Percentiles rank a stretch among this genome's conserved stretches.
Evolutionary conservation across 1,140 invertebrate genomes (phyloP).

Genomic region (Euura lappo): DNA sequence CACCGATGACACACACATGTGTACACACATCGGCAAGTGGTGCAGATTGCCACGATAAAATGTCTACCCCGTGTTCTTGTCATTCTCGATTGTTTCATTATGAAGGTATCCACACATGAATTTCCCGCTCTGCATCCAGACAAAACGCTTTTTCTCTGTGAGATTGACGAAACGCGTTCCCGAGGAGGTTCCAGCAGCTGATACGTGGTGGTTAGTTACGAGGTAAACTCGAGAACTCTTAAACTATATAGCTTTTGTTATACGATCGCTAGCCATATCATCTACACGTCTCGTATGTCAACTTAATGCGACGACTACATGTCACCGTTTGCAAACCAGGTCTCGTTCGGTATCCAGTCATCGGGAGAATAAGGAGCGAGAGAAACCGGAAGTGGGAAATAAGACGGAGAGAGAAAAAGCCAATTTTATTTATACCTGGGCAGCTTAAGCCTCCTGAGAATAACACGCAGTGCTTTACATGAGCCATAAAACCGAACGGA

Average conservation of each 20-base stretch:
- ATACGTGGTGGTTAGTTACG: background rate
- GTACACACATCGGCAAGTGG: background rate
- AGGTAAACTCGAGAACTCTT: background rate
- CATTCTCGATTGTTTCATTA: background rate
- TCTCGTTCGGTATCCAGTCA: background rate
- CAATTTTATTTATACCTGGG: background rate
- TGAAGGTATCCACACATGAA: too few species aligned
- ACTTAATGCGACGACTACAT: background rate
- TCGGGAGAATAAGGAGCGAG: background rate
- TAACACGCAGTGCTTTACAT: too few species aligned
- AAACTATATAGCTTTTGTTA: background rate
- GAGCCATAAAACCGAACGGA: too few species aligned
- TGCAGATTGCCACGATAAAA: conserved; percentile 5
- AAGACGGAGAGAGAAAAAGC: background rate
- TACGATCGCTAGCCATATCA: background rate
- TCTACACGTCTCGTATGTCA: background rate
- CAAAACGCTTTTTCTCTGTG: too few species aligned
- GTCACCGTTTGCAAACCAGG: background rate
- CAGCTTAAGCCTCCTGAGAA: too few species aligned
- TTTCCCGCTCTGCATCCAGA: too few species aligned
- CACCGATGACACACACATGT: background rate
- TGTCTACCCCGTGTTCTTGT: conserved; percentile 5
- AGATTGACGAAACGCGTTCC: too few species aligned
- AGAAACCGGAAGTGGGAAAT: background rate
- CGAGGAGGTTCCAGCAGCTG: too few species aligned